A percentile compares a stretch with the other conserved stretches of the same genome.
Conservation (phyloP, 2,888 invertebrate genomes). For the Heterodera filipjevi region DNA sequence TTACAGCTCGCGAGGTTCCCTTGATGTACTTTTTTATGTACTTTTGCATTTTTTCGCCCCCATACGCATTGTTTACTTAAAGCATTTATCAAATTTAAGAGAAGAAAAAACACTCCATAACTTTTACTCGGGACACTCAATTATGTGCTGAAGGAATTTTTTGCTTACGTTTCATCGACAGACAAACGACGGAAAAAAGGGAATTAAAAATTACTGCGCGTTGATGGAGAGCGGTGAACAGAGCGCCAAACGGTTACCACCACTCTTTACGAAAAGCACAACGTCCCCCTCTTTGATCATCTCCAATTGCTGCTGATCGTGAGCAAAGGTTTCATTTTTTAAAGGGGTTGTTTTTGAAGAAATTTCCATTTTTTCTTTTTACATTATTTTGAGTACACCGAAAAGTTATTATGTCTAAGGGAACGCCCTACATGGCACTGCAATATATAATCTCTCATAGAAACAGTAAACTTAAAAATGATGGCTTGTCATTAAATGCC, state of each 20-base stretch:
- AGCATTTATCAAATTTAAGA: background rate
- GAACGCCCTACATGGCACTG: too few species aligned
- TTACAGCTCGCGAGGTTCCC: too few species aligned
- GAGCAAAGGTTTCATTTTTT: background rate
- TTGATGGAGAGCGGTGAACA: background rate
- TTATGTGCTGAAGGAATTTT: background rate
- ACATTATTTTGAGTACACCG: too few species aligned
- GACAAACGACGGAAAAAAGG: background rate
- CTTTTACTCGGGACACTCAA: background rate
- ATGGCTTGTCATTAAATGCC: too few species aligned
- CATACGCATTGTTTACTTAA: background rate
- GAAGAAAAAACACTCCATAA: background rate
- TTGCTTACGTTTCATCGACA: background rate
- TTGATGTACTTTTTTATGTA: too few species aligned
- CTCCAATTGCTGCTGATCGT: background rate
- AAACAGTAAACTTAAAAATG: too few species aligned
- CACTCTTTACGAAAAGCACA: background rate
- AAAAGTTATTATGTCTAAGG: too few species aligned
- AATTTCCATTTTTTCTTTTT: too few species aligned
- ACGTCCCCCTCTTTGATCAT: background rate
- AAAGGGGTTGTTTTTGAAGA: too few species aligned
- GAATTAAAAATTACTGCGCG: background rate
- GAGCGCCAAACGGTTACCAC: background rate
- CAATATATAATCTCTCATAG: too few species aligned
- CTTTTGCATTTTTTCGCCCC: too few species aligned